A percentile compares a stretch with the other conserved stretches of the same genome.
Conservation (phyloP, 2,888 invertebrate species). For the Stramonita haemastoma region DNA sequence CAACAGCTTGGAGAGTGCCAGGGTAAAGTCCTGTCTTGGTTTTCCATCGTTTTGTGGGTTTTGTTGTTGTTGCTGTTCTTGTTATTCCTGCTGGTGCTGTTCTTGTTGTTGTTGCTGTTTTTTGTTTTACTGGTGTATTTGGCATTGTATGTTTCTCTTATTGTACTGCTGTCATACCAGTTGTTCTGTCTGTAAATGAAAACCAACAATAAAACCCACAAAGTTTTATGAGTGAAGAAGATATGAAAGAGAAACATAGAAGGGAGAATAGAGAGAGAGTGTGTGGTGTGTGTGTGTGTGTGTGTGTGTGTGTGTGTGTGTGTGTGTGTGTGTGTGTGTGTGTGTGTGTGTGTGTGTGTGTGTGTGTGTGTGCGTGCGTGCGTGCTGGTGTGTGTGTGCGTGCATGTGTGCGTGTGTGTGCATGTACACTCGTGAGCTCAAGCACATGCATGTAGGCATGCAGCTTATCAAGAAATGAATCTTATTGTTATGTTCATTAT, state of each 20-base stretch:
- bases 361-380: conserved; percentile 12
- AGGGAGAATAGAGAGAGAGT: too few relatives aligned
- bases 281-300: background rate
- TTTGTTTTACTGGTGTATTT: background rate
- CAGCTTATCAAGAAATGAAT: too few relatives aligned
- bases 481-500: too few relatives aligned
- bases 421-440: background rate
- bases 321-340: too few relatives aligned
- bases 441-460: background rate
- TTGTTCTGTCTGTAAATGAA: too few relatives aligned
- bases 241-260: too few relatives aligned
- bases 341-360: conserved; percentile 18
- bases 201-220: too few relatives aligned
- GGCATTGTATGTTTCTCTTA: background rate
- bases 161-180: too few relatives aligned
- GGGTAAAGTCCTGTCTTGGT: background rate
- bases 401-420: background rate
- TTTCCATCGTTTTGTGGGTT: background rate
- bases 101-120: background rate
- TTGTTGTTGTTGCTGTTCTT: background rate
- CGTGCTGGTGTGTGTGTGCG: background rate
- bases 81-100: background rate
- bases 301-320: too few relatives aligned
- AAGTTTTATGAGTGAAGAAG: too few relatives aligned
- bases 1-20: conserved; percentile 33